Base-by-base conservation (phyloP, 2,888 invertebrate species). In the Isotomurus palustris region DNA sequence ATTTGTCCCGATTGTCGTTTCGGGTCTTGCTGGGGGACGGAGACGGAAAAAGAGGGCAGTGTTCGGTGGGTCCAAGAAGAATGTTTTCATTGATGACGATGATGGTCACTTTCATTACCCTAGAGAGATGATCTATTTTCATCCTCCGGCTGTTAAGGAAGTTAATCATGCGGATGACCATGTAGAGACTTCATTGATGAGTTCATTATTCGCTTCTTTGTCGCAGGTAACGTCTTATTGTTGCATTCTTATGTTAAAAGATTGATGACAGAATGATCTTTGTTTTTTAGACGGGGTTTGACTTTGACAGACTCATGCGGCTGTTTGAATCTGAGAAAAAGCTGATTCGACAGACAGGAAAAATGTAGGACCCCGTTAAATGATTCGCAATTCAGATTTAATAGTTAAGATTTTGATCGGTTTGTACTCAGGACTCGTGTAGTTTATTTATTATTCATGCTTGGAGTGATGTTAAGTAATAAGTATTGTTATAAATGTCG, bases 1-100 rank as follows among this genome's bases (percentile, higher is more conserved):
- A 4, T 58, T 58, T 32, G 25, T 60, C 14, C 57, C 57, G 1
- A 17, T 64, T 10, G 56, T 52, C 1, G 64, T 56, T 3, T 36
- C 53, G 3, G 56, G 53, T n/a, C 21, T 53, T 5, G 53, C 25
- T 8, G 64, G 60, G 21, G 58, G 41, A 32, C 38, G 50, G 32
- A 60, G 29, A 27, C 21, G 44, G 17, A 40, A 28, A 45, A 24
- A 38, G 29, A 44, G 53, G 38, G 24, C 12, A 6, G n/a, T n/a
- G n/a, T n/a, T n/a, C n/a, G n/a, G n/a, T n/a, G n/a, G n/a, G n/a
- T n/a, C n/a, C n/a, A n/a, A n/a, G n/a, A n/a, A n/a, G n/a, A n/a
- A n/a, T n/a, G n/a, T n/a, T n/a, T n/a, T n/a, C n/a, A n/a, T n/a
- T n/a, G n/a, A n/a, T n/a, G n/a, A n/a, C n/a, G n/a, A n/a, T n/a